Evolutionary conservation across 2,888 invertebrate species (phyloP), one percentile per base, ranked within the genome.

Genomic region (Acanthosepion esculentum): DNA sequence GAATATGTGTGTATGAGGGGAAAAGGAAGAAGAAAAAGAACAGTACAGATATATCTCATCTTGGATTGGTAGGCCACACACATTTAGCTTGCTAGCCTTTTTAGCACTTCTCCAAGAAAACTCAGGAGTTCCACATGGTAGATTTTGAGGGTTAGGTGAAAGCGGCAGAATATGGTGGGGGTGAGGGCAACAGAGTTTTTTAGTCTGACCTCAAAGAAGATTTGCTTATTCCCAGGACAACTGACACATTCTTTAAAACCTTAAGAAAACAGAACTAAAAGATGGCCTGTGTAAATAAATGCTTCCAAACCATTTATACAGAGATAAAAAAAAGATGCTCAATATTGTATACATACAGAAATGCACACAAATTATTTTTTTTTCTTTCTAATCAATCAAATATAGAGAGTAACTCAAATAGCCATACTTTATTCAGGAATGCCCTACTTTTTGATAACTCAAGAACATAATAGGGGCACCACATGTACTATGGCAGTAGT

Each of bases 161-260:
- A 33, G 33, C 0, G 20, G 23, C 23, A 59, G 23, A 59, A 23
- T 59, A 20, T 59, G 23, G 59, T 20, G 59, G 23, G 23, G 23
- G n/a, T 12, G 6, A 33, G 33, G 8, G 15, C 23, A 15, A 23
- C 0, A n/a, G 29, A 0, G 78, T 78, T 78, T 78, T 48, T 53
- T 29, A 48, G 50, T 93, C n/a, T 93, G 53, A 93, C 50, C 48
- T 93, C 50, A 50, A 93, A 93, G 53, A 48, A 93, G 48, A 53
- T 93, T 93, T 50, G 18, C 53, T 50, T 93, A 93, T 50, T 50
- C 48, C 50, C 93, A 50, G 33, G 33, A 41, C 93, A 48, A n/a
- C 93, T 93, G 53, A 50, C 50, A 50, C 53, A 93, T 48, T 50
- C 48, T 48, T 50, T 92, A 50, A 50, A 92, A 41, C 15, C 50